Conservation (phyloP, 2,888 invertebrate genomes). For the Scaptomyza cyrtandrae region DNA sequence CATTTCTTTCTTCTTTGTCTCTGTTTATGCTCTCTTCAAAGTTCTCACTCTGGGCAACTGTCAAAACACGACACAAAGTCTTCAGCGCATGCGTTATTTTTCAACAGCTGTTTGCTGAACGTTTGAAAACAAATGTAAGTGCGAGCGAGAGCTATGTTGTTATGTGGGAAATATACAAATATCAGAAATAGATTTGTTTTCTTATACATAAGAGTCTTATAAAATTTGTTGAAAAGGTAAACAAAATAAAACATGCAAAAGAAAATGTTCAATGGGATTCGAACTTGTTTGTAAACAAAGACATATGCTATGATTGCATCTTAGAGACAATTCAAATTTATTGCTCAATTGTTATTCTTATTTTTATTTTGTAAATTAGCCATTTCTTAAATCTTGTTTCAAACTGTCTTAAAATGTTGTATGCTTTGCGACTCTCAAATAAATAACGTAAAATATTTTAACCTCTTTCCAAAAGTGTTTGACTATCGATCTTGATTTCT, state of each 20-base stretch:
- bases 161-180: slow-evolving; percentile 1
- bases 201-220: slow-evolving; percentile 20
- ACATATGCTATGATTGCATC: background rate
- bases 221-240: slow-evolving; percentile 16
- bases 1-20: background rate
- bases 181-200: slow-evolving; percentile 9
- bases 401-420: too few species aligned
- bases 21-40: background rate
- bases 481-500: too few species aligned
- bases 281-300: slow-evolving; percentile 65
- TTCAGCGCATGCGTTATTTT: slow-evolving; percentile 53
- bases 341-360: background rate
- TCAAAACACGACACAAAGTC: slow-evolving; percentile 36
- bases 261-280: slow-evolving; percentile 21
- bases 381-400: too few species aligned
- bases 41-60: slow-evolving; percentile 37
- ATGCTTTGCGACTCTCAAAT: too few species aligned
- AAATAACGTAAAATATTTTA: too few species aligned
- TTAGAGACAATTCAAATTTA: too few species aligned
- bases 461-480: too few species aligned
- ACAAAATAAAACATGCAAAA: slow-evolving; percentile 1
- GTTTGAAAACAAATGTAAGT: slow-evolving; percentile 64
- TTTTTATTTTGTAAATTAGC: background rate
- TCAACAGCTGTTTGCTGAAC: slow-evolving; percentile 47
- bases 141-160: slow-evolving; percentile 43